Percentiles rank a stretch among this genome's conserved stretches.
phyloP scores from a whole-genome alignment of 23 tunicate genomes.

The Ciona savignyi region DNA sequence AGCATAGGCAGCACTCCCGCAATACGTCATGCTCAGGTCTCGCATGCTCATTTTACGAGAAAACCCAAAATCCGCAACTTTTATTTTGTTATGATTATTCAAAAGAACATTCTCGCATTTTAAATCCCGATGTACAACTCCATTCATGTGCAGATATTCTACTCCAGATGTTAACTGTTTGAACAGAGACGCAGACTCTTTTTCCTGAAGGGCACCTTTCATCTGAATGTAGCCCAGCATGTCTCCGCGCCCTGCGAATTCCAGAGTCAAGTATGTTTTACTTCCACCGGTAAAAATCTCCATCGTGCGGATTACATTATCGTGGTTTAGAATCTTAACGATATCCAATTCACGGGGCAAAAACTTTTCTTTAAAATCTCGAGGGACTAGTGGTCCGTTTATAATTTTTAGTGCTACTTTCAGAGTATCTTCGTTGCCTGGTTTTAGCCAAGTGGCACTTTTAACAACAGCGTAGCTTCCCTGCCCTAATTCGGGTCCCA shows the following conservation, averaged over 20 bases:
- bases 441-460: constrained; percentile 53
- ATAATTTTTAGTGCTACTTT: constrained; percentile 78
- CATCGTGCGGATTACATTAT: constrained; percentile 71
- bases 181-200: constrained; percentile 34
- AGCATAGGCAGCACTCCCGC: constrained; percentile 93
- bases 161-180: constrained; percentile 52
- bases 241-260: constrained; percentile 79
- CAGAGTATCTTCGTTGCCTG: constrained; percentile 18
- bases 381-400: constrained; percentile 29
- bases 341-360: constrained; percentile 60
- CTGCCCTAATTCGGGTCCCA: constrained; percentile 58
- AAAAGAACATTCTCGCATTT: constrained; percentile 88
- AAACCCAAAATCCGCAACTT: constrained; percentile 95
- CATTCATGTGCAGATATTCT: constrained; percentile 46
- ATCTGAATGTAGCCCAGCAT: constrained; percentile 55
- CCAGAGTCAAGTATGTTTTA: constrained; percentile 56
- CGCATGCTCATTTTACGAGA: constrained; percentile 40
- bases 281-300: constrained; percentile 57
- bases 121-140: constrained; percentile 79
- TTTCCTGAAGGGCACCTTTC: constrained; percentile 54
- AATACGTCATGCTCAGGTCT: constrained; percentile 75
- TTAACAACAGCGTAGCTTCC: constrained; percentile 85
- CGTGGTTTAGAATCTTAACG: constrained; percentile 45
- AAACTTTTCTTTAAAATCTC: constrained; percentile 84
- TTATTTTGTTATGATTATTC: constrained; percentile 34